Conservation (phyloP, 1,140 invertebrate genomes). For the Liolophura sinensis region DNA sequence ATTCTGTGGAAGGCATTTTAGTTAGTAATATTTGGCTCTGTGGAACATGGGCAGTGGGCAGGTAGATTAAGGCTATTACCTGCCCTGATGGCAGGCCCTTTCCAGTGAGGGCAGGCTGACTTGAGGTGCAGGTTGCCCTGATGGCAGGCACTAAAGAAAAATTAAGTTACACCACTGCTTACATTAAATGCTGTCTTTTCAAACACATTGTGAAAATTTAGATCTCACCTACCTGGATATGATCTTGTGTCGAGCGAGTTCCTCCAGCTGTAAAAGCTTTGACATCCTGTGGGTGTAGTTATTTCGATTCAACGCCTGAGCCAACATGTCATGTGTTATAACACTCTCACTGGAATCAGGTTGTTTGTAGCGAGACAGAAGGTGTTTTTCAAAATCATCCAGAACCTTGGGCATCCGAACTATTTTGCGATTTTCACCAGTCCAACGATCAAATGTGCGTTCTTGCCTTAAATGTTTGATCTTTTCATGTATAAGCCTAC, state of each 20-base stretch:
- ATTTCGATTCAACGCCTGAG: slow-evolving; percentile 41
- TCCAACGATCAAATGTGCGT: slow-evolving; percentile 48
- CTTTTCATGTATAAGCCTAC: slow-evolving; percentile 36
- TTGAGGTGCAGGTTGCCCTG: too few species aligned
- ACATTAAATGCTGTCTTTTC: too few species aligned
- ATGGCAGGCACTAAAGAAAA: too few species aligned
- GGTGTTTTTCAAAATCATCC: slow-evolving; percentile 22
- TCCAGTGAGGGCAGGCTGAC: too few species aligned
- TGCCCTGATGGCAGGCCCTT: too few species aligned
- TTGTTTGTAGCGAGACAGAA: slow-evolving; percentile 41
- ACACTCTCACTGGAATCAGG: slow-evolving; percentile 35
- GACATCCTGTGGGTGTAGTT: slow-evolving; percentile 56
- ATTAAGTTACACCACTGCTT: too few species aligned
- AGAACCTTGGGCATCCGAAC: slow-evolving; percentile 18
- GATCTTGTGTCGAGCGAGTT: slow-evolving; percentile 45
- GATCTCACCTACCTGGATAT: slow-evolving; percentile 51
- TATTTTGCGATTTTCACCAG: slow-evolving; percentile 40
- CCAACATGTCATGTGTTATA: slow-evolving; percentile 40
- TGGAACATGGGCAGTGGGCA: too few species aligned
- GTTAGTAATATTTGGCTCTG: too few species aligned
- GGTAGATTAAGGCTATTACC: too few species aligned
- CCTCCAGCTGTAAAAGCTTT: slow-evolving; percentile 48
- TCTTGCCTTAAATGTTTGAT: slow-evolving; percentile 40
- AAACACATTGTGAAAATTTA: too few species aligned
- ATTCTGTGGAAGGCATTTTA: too few species aligned